Evolutionary conservation across 2,888 invertebrate genomes (phyloP).

Genomic region (Caenorhabditis sp.): DNA sequence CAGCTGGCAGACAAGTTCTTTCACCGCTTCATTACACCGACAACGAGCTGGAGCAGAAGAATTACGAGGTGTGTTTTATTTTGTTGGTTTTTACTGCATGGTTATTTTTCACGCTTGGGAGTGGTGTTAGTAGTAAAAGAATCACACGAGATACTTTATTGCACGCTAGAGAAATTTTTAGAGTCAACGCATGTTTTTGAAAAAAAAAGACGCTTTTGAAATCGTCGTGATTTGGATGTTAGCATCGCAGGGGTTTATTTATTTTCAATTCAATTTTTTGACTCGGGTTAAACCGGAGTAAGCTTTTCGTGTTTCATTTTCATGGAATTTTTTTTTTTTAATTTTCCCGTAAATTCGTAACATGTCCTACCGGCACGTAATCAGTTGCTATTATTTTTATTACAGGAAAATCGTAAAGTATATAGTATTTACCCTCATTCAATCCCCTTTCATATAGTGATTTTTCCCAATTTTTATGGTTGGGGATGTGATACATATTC

Average conservation of each 20-base stretch:
- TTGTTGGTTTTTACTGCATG: constrained; percentile 4
- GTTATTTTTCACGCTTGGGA: neutral
- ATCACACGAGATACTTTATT: neutral
- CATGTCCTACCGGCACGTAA: neutral
- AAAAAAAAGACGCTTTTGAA: neutral
- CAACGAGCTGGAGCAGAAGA: constrained; percentile 29
- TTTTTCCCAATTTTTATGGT: neutral
- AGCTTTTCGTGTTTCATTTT: neutral
- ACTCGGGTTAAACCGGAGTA: neutral
- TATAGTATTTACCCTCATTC: neutral
- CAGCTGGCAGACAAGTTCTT: constrained; percentile 22
- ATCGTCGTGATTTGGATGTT: constrained; percentile 1
- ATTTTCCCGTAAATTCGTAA: neutral
- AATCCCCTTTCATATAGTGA: too few species aligned
- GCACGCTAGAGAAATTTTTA: neutral
- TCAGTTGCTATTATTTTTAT: neutral
- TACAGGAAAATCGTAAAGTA: neutral
- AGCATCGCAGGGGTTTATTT: neutral
- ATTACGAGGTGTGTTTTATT: constrained; percentile 25
- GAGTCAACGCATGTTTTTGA: neutral
- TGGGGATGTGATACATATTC: neutral
- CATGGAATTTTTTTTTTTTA: neutral
- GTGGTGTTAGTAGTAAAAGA: neutral
- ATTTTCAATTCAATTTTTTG: neutral
- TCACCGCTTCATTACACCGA: constrained; percentile 39